Conservation (phyloP, 2,888 invertebrate species). For the Xylota sylvarum region DNA sequence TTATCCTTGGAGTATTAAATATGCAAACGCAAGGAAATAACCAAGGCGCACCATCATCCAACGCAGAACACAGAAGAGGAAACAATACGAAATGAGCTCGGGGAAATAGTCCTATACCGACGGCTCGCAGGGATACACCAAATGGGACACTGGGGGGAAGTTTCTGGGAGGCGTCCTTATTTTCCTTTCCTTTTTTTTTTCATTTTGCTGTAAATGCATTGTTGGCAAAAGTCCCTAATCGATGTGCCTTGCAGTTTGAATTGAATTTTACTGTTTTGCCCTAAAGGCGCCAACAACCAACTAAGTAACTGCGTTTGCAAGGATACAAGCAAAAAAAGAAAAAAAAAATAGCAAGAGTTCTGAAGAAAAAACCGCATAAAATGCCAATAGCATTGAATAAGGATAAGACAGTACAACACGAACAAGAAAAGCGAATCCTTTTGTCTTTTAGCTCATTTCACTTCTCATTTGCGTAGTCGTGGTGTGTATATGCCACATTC, state of each 20-base stretch:
- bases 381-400: slow-evolving; percentile 72
- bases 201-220: slow-evolving; percentile 66
- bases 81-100: slow-evolving; percentile 74
- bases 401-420: slow-evolving; percentile 57
- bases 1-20: slow-evolving; percentile 75
- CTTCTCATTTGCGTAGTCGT: slow-evolving; percentile 68
- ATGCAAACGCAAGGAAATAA: slow-evolving; percentile 71
- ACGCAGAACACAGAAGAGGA: slow-evolving; percentile 35
- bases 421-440: slow-evolving; percentile 58
- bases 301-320: slow-evolving; percentile 70
- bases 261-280: slow-evolving; percentile 73
- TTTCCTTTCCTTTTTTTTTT: slow-evolving; percentile 9
- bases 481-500: slow-evolving; percentile 30
- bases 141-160: slow-evolving; percentile 51
- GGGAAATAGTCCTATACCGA: slow-evolving; percentile 62
- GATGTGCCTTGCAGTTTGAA: slow-evolving; percentile 74
- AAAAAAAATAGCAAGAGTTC: not conserved
- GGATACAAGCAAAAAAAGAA: slow-evolving; percentile 21
- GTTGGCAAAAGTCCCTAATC: slow-evolving; percentile 75
- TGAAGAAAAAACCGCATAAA: slow-evolving; percentile 50
- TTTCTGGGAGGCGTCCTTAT: slow-evolving; percentile 9
- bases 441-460: slow-evolving; percentile 72
- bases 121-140: slow-evolving; percentile 39
- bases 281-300: slow-evolving; percentile 69
- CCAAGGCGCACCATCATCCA: slow-evolving; percentile 19